phyloP scores from a whole-genome alignment of 2,113 vertebrate species.

The Caracal caracal region DNA sequence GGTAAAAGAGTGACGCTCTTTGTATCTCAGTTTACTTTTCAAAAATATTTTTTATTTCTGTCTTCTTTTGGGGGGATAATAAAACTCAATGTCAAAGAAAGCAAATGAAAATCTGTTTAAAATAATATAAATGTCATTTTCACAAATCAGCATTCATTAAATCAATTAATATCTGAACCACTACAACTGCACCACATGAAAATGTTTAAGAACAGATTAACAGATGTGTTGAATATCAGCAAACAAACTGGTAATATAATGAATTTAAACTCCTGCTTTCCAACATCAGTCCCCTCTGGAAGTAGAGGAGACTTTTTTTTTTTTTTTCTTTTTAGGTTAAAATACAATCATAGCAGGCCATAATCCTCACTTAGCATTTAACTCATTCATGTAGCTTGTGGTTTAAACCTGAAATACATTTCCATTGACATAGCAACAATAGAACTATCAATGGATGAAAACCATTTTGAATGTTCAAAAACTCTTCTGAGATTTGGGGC shows the following conservation, averaged over 20 bases:
- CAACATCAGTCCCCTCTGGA: neutral
- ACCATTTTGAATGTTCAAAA: neutral
- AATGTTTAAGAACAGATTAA: neutral
- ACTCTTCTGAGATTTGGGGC: conserved; percentile 34
- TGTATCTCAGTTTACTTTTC: neutral
- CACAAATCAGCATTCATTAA: neutral
- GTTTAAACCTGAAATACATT: conserved; percentile 53
- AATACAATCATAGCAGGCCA: neutral
- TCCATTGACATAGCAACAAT: conserved; percentile 15
- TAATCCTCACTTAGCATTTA: neutral
- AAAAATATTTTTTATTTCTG: neutral
- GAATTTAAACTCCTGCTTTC: neutral
- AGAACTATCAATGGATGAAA: conserved; percentile 27
- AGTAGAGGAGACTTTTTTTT: neutral
- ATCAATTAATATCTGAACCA: neutral
- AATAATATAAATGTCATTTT: neutral
- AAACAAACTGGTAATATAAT: neutral
- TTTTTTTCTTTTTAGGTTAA: neutral
- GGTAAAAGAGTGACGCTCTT: neutral
- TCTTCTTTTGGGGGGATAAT: neutral
- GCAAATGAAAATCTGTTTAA: neutral
- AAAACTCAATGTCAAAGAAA: conserved; percentile 10
- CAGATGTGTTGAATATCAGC: neutral
- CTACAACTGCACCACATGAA: neutral
- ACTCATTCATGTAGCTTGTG: neutral